Conservation (phyloP, 2,797 vertebrate species). For the Antennarius maculatus region DNA sequence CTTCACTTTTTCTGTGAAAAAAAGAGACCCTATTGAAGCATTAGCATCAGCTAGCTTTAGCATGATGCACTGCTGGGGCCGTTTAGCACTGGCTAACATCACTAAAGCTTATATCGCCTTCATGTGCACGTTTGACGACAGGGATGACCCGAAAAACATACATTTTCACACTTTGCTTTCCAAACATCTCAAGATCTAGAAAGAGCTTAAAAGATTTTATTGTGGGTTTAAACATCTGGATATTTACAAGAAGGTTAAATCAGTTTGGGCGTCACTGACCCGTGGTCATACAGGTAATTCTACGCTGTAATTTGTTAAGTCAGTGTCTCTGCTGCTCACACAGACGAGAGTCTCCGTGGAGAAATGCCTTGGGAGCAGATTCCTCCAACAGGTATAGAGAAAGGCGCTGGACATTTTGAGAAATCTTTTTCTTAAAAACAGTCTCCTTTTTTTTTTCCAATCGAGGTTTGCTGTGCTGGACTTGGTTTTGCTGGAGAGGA, state of each 20-base stretch:
- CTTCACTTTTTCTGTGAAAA: neutral
- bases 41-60: slow-evolving; percentile 48
- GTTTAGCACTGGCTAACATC: slow-evolving; percentile 56
- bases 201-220: too few species aligned
- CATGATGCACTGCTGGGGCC: slow-evolving; percentile 60
- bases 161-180: too few species aligned
- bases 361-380: slow-evolving; percentile 91
- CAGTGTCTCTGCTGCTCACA: slow-evolving; percentile 85
- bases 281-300: neutral
- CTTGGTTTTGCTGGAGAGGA: slow-evolving; percentile 17
- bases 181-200: too few species aligned
- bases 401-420: slow-evolving; percentile 71
- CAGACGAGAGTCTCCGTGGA: slow-evolving; percentile 94
- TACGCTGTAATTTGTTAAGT: slow-evolving; percentile 70
- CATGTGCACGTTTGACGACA: slow-evolving; percentile 29
- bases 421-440: slow-evolving; percentile 35
- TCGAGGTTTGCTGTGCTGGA: slow-evolving; percentile 61
- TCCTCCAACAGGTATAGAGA: slow-evolving; percentile 89
- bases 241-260: neutral
- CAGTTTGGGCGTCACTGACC: slow-evolving; percentile 1
- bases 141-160: neutral
- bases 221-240: neutral
- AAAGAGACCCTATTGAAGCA: slow-evolving; percentile 13
- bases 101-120: slow-evolving; percentile 65
- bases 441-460: slow-evolving; percentile 13